phyloP scores from a whole-genome alignment of 1,140 invertebrate genomes.

The Halesus radiatus region DNA sequence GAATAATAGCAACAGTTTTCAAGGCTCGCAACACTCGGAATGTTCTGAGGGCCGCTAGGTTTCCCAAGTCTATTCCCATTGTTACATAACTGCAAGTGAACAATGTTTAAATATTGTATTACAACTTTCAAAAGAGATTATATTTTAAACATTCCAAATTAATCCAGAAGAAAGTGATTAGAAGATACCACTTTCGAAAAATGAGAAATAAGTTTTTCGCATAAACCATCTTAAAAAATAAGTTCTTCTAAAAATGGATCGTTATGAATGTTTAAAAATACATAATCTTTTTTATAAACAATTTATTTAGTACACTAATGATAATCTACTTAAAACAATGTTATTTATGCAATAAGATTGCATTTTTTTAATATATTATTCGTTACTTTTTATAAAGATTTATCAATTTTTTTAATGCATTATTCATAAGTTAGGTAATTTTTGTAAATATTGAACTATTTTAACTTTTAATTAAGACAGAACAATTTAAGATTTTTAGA shows the following conservation, averaged over 20 bases:
- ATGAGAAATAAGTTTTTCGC: not conserved
- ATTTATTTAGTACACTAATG: conserved; percentile 26
- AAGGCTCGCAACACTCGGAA: conserved; percentile 98
- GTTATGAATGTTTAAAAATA: not conserved
- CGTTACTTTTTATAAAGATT: too few species aligned
- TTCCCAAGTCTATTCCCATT: conserved; percentile 98
- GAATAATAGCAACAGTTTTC: conserved; percentile 99
- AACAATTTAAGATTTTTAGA: too few species aligned
- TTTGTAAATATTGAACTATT: too few species aligned
- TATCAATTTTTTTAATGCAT: too few species aligned
- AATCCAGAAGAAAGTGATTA: too few species aligned
- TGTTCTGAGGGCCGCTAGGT: conserved; percentile 97
- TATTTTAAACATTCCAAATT: not conserved
- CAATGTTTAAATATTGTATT: conserved; percentile 4
- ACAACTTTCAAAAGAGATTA: conserved; percentile 4
- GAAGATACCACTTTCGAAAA: too few species aligned
- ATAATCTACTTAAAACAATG: too few species aligned
- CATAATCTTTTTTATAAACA: not conserved
- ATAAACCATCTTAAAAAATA: not conserved
- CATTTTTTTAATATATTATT: too few species aligned
- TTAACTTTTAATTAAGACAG: too few species aligned
- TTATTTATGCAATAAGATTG: too few species aligned
- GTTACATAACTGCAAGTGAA: conserved; percentile 91
- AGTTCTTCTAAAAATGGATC: too few species aligned
- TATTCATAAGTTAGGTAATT: too few species aligned